Evolutionary conservation across 2,113 vertebrate genomes (phyloP).

Genomic region (Anarhynchus alexandrinus): DNA sequence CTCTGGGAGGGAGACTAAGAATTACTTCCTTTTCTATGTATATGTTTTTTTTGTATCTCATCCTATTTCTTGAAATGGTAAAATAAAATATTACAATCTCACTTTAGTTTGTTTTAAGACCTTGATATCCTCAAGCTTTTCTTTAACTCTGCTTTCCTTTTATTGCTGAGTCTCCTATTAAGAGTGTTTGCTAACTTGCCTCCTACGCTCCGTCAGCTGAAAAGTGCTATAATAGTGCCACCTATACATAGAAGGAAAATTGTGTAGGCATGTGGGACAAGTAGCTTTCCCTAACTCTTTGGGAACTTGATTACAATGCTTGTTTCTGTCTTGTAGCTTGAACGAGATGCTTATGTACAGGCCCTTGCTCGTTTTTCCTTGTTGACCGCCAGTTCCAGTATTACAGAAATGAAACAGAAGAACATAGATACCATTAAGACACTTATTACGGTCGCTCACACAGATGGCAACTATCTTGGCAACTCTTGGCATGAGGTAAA

Average conservation of each 20-base stretch:
- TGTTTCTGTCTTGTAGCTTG: conserved; percentile 77
- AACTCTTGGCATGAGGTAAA: conserved; percentile 97
- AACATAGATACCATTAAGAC: conserved; percentile 99
- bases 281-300: background rate
- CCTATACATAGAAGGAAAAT: background rate
- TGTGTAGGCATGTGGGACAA: background rate
- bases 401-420: conserved; percentile 99
- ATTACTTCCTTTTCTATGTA: background rate
- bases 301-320: background rate
- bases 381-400: conserved; percentile 96
- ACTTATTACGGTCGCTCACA: conserved; percentile 96
- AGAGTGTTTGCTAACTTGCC: background rate
- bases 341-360: conserved; percentile 94
- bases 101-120: background rate
- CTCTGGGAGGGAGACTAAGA: background rate
- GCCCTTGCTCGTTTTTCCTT: conserved; percentile 94
- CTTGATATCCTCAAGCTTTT: background rate
- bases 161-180: background rate
- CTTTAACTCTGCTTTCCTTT: background rate
- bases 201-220: background rate
- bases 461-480: conserved; percentile 95
- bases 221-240: background rate
- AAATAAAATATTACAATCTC: background rate
- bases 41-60: background rate
- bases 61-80: background rate